Evolutionary conservation across 2,888 invertebrate species (phyloP).

Genomic region (Stictocephala bisonia): DNA sequence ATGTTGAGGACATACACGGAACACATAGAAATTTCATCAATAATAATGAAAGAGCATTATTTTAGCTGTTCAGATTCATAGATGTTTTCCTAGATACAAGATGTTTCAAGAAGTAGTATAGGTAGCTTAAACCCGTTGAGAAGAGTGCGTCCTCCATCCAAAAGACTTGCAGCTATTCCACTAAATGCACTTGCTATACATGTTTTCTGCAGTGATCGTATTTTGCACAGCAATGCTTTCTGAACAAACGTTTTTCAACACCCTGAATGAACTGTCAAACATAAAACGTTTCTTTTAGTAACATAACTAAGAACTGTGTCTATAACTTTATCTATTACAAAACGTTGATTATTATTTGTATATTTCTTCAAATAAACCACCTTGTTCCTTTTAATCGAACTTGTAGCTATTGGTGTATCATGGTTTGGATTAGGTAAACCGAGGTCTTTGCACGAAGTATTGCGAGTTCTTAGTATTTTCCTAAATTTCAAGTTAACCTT

Average conservation of each 20-base stretch:
- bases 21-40: conserved; percentile 17
- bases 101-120: conserved; percentile 2
- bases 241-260: conserved; percentile 35
- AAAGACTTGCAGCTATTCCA: conserved; percentile 34
- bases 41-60: not conserved
- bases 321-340: conserved; percentile 3
- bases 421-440: not conserved
- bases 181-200: conserved; percentile 17
- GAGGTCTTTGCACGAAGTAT: conserved; percentile 3
- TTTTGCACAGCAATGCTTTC: conserved; percentile 16
- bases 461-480: conserved; percentile 23
- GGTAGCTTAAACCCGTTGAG: conserved; percentile 10
- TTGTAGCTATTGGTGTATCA: not conserved
- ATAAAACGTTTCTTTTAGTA: conserved; percentile 8
- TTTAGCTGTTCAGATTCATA: not conserved
- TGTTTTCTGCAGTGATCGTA: not conserved
- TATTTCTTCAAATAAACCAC: not conserved
- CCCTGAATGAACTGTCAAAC: not conserved
- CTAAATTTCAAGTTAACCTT: not conserved
- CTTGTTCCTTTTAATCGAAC: not conserved
- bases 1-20: not conserved
- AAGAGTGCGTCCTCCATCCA: conserved; percentile 13
- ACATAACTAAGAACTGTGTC: not conserved
- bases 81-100: not conserved
- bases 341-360: conserved; percentile 4